Evolutionary conservation across 2,888 invertebrate genomes (phyloP).

Genomic region (Choristoneura rosaceana): DNA sequence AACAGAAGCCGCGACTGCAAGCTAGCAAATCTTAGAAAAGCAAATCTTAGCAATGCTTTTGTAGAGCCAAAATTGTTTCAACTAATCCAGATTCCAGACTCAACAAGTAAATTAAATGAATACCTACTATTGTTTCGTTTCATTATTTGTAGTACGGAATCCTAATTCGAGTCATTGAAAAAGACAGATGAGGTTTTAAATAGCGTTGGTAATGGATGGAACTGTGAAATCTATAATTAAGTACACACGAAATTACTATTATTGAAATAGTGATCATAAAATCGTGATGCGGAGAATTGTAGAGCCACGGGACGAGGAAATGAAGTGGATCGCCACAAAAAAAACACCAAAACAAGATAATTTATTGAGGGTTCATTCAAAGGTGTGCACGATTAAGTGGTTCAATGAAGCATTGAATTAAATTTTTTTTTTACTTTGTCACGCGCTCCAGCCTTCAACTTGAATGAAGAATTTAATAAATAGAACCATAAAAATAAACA

Average conservation of each 20-base stretch:
- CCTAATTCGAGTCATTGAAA: slow-evolving; percentile 30
- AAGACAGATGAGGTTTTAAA: slow-evolving; percentile 31
- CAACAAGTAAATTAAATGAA: no score
- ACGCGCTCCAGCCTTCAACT: slow-evolving; percentile 1
- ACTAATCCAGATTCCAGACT: no score
- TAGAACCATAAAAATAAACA: slow-evolving; percentile 2
- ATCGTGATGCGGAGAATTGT: slow-evolving; percentile 53
- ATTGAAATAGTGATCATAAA: slow-evolving; percentile 49
- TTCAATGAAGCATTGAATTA: slow-evolving; percentile 31
- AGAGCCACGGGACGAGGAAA: slow-evolving; percentile 58
- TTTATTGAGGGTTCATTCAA: slow-evolving; percentile 53
- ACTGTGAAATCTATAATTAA: slow-evolving; percentile 63
- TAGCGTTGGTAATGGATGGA: slow-evolving; percentile 37
- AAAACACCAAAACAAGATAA: slow-evolving; percentile 47
- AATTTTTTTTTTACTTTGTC: slow-evolving; percentile 15
- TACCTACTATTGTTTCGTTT: no score
- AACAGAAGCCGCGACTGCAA: no score
- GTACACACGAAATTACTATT: slow-evolving; percentile 65
- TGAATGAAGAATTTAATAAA: slow-evolving; percentile 8
- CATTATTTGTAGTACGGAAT: slow-evolving; percentile 24
- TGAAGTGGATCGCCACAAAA: slow-evolving; percentile 54
- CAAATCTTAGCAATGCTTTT: no score
- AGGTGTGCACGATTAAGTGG: slow-evolving; percentile 18
- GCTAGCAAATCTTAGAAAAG: no score
- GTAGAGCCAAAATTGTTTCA: no score